Evolutionary conservation across 2,113 vertebrate genomes (phyloP).

Genomic region (Xenopus tropicalis): UCB_Xtro_10.0 CM004446.2:44364001-44364500

Average conservation of each 20-base stretch:
- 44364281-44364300: background rate
- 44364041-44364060: conserved; percentile 66
- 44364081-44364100: conserved; percentile 42
- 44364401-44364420: too few species aligned
- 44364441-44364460: too few species aligned
- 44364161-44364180: conserved; percentile 26
- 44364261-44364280: background rate
- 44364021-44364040: conserved; percentile 65
- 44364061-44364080: conserved; percentile 60
- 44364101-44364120: conserved; percentile 24
- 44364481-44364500: too few species aligned
- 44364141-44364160: conserved; percentile 33
- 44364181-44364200: conserved; percentile 24
- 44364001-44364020: conserved; percentile 61
- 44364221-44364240: background rate
- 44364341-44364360: too few species aligned
- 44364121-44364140: conserved; percentile 20
- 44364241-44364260: background rate
- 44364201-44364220: conserved; percentile 22
- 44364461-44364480: too few species aligned
- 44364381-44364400: too few species aligned
- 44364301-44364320: background rate
- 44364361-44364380: too few species aligned
- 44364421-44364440: too few species aligned
- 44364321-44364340: too few species aligned